phyloP scores from a whole-genome alignment of 2,113 vertebrate genomes.

The Peromyscus polionotus region DNA sequence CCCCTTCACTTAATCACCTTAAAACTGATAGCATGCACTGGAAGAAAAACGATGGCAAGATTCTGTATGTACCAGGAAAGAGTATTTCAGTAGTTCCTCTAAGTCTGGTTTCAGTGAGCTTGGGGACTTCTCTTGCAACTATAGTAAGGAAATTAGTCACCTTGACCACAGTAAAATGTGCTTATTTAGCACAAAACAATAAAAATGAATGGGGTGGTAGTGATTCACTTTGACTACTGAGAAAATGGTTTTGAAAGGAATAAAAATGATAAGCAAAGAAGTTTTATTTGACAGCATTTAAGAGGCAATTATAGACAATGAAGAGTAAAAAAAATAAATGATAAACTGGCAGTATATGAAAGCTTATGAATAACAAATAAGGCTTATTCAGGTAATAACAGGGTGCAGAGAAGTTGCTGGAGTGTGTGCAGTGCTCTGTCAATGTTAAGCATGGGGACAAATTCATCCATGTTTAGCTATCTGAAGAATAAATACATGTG shows the following conservation, averaged over 20 bases:
- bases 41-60: background rate
- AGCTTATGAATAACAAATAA: slow-evolving; percentile 77
- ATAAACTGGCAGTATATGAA: slow-evolving; percentile 58
- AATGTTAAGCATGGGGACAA: slow-evolving; percentile 67
- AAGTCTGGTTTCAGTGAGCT: background rate
- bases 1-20: background rate
- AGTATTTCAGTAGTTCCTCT: background rate
- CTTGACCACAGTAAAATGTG: background rate
- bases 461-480: background rate
- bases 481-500: slow-evolving; percentile 24
- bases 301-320: slow-evolving; percentile 69
- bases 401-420: slow-evolving; percentile 12
- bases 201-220: background rate
- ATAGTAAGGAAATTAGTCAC: slow-evolving; percentile 13
- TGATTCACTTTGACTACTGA: slow-evolving; percentile 48
- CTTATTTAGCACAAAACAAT: slow-evolving; percentile 38
- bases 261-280: slow-evolving; percentile 59
- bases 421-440: slow-evolving; percentile 23
- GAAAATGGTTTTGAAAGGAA: slow-evolving; percentile 40
- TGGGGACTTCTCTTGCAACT: background rate
- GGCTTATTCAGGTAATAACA: slow-evolving; percentile 70
- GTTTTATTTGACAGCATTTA: slow-evolving; percentile 69
- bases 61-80: background rate
- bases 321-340: slow-evolving; percentile 57
- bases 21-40: background rate